A percentile compares a stretch with the other conserved stretches of the same genome.
Evolutionary conservation across 2,888 invertebrate species (phyloP).

Genomic region (Eledona agricola): DNA sequence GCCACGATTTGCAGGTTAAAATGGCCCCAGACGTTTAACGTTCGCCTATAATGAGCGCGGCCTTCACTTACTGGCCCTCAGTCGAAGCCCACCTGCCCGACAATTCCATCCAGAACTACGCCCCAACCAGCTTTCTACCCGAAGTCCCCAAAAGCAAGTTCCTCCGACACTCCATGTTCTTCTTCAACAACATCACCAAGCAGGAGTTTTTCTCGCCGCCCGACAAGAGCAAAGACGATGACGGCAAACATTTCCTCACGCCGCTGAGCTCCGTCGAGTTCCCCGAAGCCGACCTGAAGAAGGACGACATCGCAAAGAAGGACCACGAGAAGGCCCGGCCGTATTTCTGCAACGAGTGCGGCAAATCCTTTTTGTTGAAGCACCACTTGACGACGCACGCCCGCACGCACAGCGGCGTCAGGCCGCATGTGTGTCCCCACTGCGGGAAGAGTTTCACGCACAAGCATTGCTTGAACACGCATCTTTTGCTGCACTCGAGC

Average conservation of each 20-base stretch:
- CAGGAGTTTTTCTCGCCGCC: slow-evolving; percentile 43
- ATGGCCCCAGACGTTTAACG: too few relatives aligned
- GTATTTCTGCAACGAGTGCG: slow-evolving; percentile 83
- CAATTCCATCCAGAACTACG: slow-evolving; percentile 37
- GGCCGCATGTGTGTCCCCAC: slow-evolving; percentile 80
- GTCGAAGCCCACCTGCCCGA: slow-evolving; percentile 42
- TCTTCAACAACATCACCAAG: slow-evolving; percentile 44
- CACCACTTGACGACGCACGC: slow-evolving; percentile 87
- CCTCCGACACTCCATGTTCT: slow-evolving; percentile 42
- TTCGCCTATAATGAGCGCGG: slow-evolving; percentile 46
- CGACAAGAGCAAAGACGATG: slow-evolving; percentile 13
- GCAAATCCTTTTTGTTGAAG: slow-evolving; percentile 83
- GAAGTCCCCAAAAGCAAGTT: slow-evolving; percentile 42
- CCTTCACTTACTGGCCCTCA: slow-evolving; percentile 45
- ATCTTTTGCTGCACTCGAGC: slow-evolving; percentile 80
- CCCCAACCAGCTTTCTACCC: slow-evolving; percentile 39
- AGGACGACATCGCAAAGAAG: slow-evolving; percentile 44
- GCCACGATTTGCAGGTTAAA: too few relatives aligned
- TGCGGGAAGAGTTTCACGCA: slow-evolving; percentile 84
- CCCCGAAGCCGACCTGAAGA: slow-evolving; percentile 47
- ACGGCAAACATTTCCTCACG: slow-evolving; percentile 27
- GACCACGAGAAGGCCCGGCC: slow-evolving; percentile 65
- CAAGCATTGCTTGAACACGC: slow-evolving; percentile 85
- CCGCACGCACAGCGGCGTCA: slow-evolving; percentile 81
- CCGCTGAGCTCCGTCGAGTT: slow-evolving; percentile 63